Conservation (phyloP, 2,113 vertebrate species). For the Semnornis frantzii region DNA sequence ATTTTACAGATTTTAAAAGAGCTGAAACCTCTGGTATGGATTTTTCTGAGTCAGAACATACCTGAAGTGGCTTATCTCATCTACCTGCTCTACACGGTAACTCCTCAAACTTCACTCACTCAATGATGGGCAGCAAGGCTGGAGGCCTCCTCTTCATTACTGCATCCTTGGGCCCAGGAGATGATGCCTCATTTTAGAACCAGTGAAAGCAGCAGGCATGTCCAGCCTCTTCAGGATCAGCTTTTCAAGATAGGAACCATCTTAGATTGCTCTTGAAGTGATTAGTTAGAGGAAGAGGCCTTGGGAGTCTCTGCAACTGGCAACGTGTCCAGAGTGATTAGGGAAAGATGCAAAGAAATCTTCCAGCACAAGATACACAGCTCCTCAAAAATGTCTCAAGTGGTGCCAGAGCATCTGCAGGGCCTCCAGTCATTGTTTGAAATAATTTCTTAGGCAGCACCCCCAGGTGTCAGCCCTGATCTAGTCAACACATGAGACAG, state of each 20-base stretch:
- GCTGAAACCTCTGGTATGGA: constrained; percentile 76
- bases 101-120: background rate
- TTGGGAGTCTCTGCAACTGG: background rate
- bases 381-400: background rate
- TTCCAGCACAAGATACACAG: background rate
- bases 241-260: background rate
- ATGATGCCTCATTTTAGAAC: background rate
- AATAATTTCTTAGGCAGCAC: background rate
- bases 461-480: background rate
- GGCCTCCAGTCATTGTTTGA: background rate
- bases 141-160: background rate
- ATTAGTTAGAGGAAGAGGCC: background rate
- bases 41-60: constrained; percentile 79
- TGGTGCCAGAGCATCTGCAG: background rate
- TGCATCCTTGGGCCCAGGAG: background rate
- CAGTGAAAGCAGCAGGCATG: background rate
- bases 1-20: constrained; percentile 81
- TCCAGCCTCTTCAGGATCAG: background rate
- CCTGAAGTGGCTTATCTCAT: constrained; percentile 80
- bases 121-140: background rate
- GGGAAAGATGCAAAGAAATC: background rate
- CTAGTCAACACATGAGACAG: constrained; percentile 33
- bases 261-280: background rate
- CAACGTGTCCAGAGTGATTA: background rate
- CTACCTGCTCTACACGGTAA: constrained; percentile 82